Base-by-base conservation (phyloP, 2,888 invertebrate species). In the Plagodis dolabraria region DNA sequence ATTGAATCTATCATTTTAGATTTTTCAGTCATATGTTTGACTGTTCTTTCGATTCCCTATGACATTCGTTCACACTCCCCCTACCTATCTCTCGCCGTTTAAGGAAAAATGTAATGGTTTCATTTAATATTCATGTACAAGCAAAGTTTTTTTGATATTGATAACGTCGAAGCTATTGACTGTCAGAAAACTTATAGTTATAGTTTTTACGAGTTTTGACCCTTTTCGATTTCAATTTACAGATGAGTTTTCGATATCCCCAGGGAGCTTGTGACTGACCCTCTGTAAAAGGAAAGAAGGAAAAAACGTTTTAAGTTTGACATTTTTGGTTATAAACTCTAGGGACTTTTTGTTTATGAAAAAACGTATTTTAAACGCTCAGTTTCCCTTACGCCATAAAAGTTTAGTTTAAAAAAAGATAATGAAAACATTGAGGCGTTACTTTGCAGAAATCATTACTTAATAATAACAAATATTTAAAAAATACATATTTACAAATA, bases 141-240 rank as follows among this genome's bases (percentile, higher is more conserved):
- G 47, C 50, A 51, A 60, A 52, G 48, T 60, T 49, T 33, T n/a
- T 47, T 47, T 40, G 34, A 56, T 53, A 54, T 64, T 55, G 54
- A 63, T 64, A 70, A 54, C 58, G 58, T 46, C 42, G 68, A 69
- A 72, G 68, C 69, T 67, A 60, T 66, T 61, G 70, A 75, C 77
- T 72, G 75, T 75, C 76, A 70, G 72, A 77, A 80, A 83, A 79
- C 79, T 80, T 83, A 80, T 79, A 80, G 81, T 81, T 83, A 80
- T 82, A 79, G 70, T 81, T 71, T 78, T 79, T 81, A 79, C 79
- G 80, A 84, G 79, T 82, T 82, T 80, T 77, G 79, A 82, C 85
- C 86, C 84, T 83, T 83, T 85, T 86, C 85, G 74, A 82, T 87
- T 86, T 86, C 86, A 87, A 85, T 86, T 86, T 86, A 82, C 79